Percentiles rank a stretch among this genome's conserved stretches.
These are phyloP conservation scores for Pristionchus exspectatus DNA, from an alignment of 2,888 invertebrate species.

Conservation along the genomic window DNA sequence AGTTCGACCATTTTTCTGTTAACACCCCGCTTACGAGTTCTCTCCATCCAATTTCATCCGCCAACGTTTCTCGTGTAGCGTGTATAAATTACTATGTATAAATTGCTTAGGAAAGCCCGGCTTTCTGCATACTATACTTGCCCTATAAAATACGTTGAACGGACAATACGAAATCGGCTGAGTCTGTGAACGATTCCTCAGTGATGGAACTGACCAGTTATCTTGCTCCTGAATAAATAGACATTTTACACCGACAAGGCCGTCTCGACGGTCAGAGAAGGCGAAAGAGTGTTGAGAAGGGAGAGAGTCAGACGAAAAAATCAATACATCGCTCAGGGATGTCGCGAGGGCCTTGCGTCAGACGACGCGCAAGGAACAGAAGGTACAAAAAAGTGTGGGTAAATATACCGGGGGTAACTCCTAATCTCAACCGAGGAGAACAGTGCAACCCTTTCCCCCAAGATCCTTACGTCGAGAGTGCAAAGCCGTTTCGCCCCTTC, in stretches of 20 bases:
- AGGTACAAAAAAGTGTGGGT: not conserved
- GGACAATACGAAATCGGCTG: not conserved
- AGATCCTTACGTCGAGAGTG: not conserved
- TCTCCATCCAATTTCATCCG: constrained; percentile 9
- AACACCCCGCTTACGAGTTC: not conserved
- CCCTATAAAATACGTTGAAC: not conserved
- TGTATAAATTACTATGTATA: constrained; percentile 30
- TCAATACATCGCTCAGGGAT: constrained; percentile 9
- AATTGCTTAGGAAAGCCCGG: constrained; percentile 9
- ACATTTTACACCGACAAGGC: not conserved
- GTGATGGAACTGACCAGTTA: constrained; percentile 1
- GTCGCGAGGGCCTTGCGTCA: not conserved
- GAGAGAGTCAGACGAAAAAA: not conserved
- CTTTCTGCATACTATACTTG: not conserved
- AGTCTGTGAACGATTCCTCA: not conserved
- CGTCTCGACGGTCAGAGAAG: not conserved
- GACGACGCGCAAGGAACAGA: not conserved
- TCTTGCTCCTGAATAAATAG: constrained; percentile 5
- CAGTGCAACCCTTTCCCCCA: not conserved
- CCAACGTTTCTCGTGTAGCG: not conserved
- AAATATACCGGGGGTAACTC: constrained; percentile 18
- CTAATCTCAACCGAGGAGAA: not conserved
- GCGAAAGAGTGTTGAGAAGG: no score
- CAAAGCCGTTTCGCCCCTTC: not conserved
- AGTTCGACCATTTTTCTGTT: constrained; percentile 21